Evolutionary conservation across 64 coral and sea anemone genomes (phyloP), one percentile per base, ranked within the genome.

Genomic region (Montipora cactus): DNA sequence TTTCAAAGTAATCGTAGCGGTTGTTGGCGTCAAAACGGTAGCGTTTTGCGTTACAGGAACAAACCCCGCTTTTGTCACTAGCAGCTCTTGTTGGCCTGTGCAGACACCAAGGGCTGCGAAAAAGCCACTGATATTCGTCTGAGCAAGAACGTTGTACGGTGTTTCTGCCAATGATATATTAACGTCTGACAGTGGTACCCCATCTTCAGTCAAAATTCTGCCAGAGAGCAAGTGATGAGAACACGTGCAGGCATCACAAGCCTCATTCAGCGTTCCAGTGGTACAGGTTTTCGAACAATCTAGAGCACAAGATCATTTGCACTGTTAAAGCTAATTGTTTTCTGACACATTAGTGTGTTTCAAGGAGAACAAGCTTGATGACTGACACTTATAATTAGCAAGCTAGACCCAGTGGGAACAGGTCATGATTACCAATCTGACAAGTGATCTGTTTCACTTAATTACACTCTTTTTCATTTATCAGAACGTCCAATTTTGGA

Each of bases 161-260:
- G 88, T 89, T 8, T 79, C 55, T 79, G 53, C 74, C 7, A 89
- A 62, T 8, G 88, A 78, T 59, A 89, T 19, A 2, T 89, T 79
- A 1, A 22, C 88, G 4, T 66, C 74, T 47, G 75, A 18, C 23
- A 89, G 3, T 20, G 88, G 88, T 8, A 18, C 88, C 3, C 19
- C 18, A 8, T 48, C n/a, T n/a, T n/a, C n/a, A 2, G 88, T 64
- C 75, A 78, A 19, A 15, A 89, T 25, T 10, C 88, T 25, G 6
- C 88, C 88, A 4, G 45, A 62, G 23, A 89, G 46, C 8, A 67
- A 3, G 64, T 89, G 88, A 6, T 78, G 51, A n/a, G 10, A 0
- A 79, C 88, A 89, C 49, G 75, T 78, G 15, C 88, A 89, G 14
- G 55, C 52, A n/a, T 89, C 88, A 79, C 88, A 89, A 3, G 88